Percentiles rank a stretch among this genome's conserved stretches.
phyloP scores from a whole-genome alignment of 1,140 invertebrate species.

The Steinernema khuongi region DNA sequence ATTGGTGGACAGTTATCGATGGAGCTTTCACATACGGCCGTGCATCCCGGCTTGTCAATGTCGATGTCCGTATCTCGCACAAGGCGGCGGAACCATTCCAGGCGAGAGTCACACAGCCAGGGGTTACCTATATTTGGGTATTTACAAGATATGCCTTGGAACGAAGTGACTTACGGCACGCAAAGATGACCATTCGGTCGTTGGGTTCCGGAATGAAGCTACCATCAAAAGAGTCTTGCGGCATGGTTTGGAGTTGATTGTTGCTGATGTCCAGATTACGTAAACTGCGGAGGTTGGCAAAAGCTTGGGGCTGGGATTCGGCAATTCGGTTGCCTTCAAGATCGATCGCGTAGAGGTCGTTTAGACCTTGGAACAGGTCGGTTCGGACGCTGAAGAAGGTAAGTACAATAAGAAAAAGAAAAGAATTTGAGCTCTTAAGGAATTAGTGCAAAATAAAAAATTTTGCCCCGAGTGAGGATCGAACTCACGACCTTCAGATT shows the following conservation, averaged over 20 bases:
- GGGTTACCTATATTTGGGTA: constrained; percentile 46
- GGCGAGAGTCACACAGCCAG: constrained; percentile 51
- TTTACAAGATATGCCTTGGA: constrained; percentile 9
- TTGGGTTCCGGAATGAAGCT: constrained; percentile 53
- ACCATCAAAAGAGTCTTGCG: constrained; percentile 48
- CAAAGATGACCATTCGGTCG: constrained; percentile 57
- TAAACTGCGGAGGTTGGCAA: constrained; percentile 55
- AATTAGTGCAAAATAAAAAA: too few relatives aligned
- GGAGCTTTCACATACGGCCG: constrained; percentile 45
- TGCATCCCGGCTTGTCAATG: constrained; percentile 58
- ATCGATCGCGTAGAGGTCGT: constrained; percentile 57
- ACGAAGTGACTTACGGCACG: constrained; percentile 45
- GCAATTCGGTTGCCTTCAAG: constrained; percentile 56
- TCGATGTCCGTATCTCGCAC: constrained; percentile 52
- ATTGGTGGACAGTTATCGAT: constrained; percentile 53
- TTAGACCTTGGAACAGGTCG: constrained; percentile 56
- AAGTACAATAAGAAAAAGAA: not conserved
- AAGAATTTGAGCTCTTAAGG: too few relatives aligned
- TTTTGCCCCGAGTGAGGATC: constrained; percentile 85
- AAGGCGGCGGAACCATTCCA: constrained; percentile 58
- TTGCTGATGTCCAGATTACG: constrained; percentile 58
- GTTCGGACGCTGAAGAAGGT: constrained; percentile 44
- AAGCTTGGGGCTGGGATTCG: constrained; percentile 49
- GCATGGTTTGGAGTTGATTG: constrained; percentile 58
- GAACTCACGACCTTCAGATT: constrained; percentile 94